Evolutionary conservation across 2,888 invertebrate species (phyloP).

Genomic region (Thera obeliscata): DNA sequence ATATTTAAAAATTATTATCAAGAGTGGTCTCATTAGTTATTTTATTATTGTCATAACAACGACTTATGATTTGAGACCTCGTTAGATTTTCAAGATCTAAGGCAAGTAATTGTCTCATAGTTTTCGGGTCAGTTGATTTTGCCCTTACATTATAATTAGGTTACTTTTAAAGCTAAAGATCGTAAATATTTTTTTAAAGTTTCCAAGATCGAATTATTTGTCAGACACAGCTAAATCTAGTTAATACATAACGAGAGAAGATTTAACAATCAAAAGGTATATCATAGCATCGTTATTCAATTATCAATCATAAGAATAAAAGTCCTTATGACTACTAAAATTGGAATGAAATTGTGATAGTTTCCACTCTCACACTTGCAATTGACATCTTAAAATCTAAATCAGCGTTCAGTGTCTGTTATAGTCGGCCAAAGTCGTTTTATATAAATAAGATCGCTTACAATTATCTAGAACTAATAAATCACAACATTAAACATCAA

Average conservation of each 20-base stretch:
- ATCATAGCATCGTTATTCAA: slow-evolving; percentile 15
- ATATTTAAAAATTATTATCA: slow-evolving; percentile 67
- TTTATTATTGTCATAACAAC: slow-evolving; percentile 65
- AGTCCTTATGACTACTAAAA: slow-evolving; percentile 15
- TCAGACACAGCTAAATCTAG: slow-evolving; percentile 81
- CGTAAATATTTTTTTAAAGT: slow-evolving; percentile 37
- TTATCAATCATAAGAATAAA: slow-evolving; percentile 18
- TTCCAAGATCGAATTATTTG: slow-evolving; percentile 67
- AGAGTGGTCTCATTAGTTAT: slow-evolving; percentile 59
- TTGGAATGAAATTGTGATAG: slow-evolving; percentile 13
- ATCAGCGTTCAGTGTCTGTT: slow-evolving; percentile 47
- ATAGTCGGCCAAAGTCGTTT: slow-evolving; percentile 74
- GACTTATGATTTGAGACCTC: slow-evolving; percentile 19
- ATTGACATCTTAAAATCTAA: slow-evolving; percentile 72
- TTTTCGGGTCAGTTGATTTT: slow-evolving; percentile 4
- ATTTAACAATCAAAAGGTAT: slow-evolving; percentile 11
- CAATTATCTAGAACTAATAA: slow-evolving; percentile 47
- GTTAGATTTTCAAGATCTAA: slow-evolving; percentile 10
- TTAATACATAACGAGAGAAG: slow-evolving; percentile 55
- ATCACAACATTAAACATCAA: slow-evolving; percentile 67
- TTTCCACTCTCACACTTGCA: slow-evolving; percentile 61
- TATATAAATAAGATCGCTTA: slow-evolving; percentile 63
- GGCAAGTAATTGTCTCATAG: slow-evolving; percentile 7
- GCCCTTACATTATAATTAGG: slow-evolving; percentile 22
- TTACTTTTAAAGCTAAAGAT: slow-evolving; percentile 42